Percentiles rank a stretch among this genome's conserved stretches.
phyloP scores from a whole-genome alignment of 2,113 vertebrate genomes.

The Motacilla tschutschensis region DNA sequence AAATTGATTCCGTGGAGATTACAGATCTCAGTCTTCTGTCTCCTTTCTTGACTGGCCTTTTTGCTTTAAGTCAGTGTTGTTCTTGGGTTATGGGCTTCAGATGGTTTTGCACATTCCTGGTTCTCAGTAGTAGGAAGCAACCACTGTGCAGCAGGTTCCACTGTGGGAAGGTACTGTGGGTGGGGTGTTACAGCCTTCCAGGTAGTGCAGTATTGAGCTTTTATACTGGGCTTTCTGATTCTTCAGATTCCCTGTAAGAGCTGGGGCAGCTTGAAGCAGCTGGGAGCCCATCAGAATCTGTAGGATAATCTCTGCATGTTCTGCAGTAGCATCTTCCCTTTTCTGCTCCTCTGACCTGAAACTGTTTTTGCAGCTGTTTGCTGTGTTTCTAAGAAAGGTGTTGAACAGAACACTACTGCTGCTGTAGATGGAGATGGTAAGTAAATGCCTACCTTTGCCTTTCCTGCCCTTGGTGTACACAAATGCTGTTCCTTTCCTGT shows the following conservation, averaged over 20 bases:
- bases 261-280: background rate
- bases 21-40: background rate
- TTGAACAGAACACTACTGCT: slow-evolving; percentile 76
- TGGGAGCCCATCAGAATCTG: background rate
- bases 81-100: background rate
- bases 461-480: background rate
- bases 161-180: background rate
- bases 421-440: slow-evolving; percentile 86
- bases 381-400: slow-evolving; percentile 86
- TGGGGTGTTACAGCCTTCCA: background rate
- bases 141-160: background rate
- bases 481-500: background rate
- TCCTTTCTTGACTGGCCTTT: background rate
- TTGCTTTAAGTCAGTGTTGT: background rate
- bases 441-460: background rate
- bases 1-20: background rate
- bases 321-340: background rate
- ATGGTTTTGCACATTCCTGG: background rate
- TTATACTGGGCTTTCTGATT: background rate
- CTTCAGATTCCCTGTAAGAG: background rate
- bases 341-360: background rate
- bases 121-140: background rate
- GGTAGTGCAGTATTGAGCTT: background rate
- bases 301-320: background rate
- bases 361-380: slow-evolving; percentile 78